phyloP scores from a whole-genome alignment of 2,888 invertebrate genomes.

The Drosophila fungiperda region DNA sequence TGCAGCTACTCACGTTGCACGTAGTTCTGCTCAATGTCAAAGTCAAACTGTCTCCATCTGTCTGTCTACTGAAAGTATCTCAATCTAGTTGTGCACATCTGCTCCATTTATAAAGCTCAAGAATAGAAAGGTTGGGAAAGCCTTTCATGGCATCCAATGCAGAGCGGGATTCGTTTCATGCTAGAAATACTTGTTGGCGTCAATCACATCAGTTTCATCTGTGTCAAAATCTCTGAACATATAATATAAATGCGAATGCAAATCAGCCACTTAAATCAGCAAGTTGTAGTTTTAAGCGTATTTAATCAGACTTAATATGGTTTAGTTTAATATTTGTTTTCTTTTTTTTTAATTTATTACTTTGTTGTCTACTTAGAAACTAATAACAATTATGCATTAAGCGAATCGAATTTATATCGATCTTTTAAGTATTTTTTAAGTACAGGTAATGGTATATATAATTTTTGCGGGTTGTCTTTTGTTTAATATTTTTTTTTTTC shows the following conservation, averaged over 20 bases:
- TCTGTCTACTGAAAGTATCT: constrained; percentile 35
- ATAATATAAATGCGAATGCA: constrained; percentile 28
- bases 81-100: constrained; percentile 53
- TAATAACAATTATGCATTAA: constrained; percentile 55
- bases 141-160: constrained; percentile 18
- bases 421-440: constrained; percentile 27
- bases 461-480: constrained; percentile 47
- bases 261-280: constrained; percentile 11
- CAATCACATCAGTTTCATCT: constrained; percentile 60
- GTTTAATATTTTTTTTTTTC: constrained; percentile 23
- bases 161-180: constrained; percentile 21
- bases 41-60: constrained; percentile 60
- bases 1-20: constrained; percentile 51
- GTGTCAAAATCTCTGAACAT: constrained; percentile 41
- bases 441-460: constrained; percentile 35
- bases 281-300: not conserved
- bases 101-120: constrained; percentile 48
- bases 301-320: not conserved
- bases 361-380: constrained; percentile 63
- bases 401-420: constrained; percentile 14
- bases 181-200: constrained; percentile 30
- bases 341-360: constrained; percentile 63
- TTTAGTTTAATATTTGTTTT: constrained; percentile 26
- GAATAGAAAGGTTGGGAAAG: constrained; percentile 36
- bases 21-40: constrained; percentile 70